Base-by-base conservation (phyloP, 2,797 vertebrate genomes). In the Decapterus maruadsi region DNA sequence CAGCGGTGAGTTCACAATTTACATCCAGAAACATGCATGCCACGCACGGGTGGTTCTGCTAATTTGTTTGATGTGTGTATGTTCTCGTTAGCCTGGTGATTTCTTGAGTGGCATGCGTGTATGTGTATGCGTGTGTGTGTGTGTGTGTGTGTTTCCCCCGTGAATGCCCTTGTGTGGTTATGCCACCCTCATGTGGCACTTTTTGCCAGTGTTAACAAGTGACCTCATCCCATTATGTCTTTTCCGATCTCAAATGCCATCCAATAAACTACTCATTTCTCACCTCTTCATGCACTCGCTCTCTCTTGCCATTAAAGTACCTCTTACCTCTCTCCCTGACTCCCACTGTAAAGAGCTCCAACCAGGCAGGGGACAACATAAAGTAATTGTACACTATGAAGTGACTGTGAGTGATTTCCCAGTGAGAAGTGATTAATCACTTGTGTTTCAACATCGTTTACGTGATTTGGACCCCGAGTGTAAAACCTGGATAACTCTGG, bases 131-230 rank as follows among this genome's bases (percentile, higher is more conserved):
- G 34, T 34, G 63, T 26, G 26, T 26, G 26, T 26, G 26, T 26
- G 26, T 26, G n/a, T n/a, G n/a, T n/a, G n/a, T n/a, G n/a, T n/a
- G n/a, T 34, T 60, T 20, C 51, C 59, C 40, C 48, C 55, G 48
- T 80, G 68, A 89, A 80, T 77, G 77, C 59, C 75, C 68, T 62
- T 62, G 77, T 75, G 83, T 65, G 79, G 72, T 81, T 78, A 16
- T 84, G 84, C 89, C 87, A 89, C 86, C 78, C 79, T 83, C 16
- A 29, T 63, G 72, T 65, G 70, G 63, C 67, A 72, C 77, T 72
- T 75, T 68, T 65, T 87, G 87, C 89, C 90, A 93, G 90, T 81
- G 81, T 76, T 87, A 92, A 92, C 84, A 92, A 81, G 87, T 94
- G 90, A 94, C 84, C 83, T 92, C 90, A 93, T 89, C 68, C 59